Evolutionary conservation across 2,888 invertebrate genomes (phyloP).

Genomic region (Branchellion lobata): DNA sequence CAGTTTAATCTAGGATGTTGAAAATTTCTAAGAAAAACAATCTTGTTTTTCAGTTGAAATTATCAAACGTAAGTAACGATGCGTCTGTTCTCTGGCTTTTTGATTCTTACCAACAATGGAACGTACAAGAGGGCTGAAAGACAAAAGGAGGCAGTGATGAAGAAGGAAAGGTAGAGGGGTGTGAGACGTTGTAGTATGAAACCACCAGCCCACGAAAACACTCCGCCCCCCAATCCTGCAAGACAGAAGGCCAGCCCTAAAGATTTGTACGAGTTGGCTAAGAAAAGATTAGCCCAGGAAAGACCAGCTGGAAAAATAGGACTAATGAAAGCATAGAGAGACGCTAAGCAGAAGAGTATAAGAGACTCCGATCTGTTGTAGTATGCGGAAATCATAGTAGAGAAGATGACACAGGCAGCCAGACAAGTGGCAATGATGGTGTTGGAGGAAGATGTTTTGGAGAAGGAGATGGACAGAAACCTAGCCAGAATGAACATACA

Average conservation of each 20-base stretch:
- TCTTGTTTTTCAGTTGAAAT: too few species aligned
- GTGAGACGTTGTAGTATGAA: background rate
- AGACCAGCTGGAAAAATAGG: conserved; percentile 38
- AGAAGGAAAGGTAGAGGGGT: conserved; percentile 23
- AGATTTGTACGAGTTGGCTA: conserved; percentile 8
- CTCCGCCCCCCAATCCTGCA: conserved; percentile 28
- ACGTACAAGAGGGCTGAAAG: conserved; percentile 25
- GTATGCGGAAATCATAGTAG: conserved; percentile 31
- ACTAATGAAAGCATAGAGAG: conserved; percentile 31
- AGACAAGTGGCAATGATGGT: conserved; percentile 39
- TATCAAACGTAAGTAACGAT: conserved; percentile 6
- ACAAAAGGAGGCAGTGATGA: conserved; percentile 35
- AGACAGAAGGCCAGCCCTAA: conserved; percentile 22
- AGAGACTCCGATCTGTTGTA: conserved; percentile 31
- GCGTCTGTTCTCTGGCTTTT: background rate
- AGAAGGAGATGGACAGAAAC: conserved; percentile 38
- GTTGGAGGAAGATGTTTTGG: conserved; percentile 30
- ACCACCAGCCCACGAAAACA: conserved; percentile 22
- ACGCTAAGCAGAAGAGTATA: conserved; percentile 31
- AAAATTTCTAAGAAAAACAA: background rate
- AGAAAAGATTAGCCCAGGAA: conserved; percentile 13
- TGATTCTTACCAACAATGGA: conserved; percentile 37
- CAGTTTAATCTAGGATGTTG: background rate
- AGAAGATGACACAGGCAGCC: conserved; percentile 11
- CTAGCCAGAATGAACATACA: conserved; percentile 27